Evolutionary conservation across 2,113 vertebrate species (phyloP).

Genomic region (Prochilodus magdalenae): DNA sequence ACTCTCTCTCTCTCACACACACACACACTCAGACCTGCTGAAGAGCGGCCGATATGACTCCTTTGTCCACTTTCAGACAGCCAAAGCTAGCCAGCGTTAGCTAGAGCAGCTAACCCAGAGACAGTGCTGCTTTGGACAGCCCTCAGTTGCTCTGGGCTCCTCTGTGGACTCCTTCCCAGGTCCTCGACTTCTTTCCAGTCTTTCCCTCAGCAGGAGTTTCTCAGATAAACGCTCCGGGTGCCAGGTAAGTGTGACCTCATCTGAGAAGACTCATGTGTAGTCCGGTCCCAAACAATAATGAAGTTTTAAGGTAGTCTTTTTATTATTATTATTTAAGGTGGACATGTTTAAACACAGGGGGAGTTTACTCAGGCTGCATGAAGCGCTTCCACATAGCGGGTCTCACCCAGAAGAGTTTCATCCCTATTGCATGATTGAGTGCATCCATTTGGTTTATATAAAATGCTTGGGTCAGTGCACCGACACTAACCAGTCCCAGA

Average conservation of each 20-base stretch:
- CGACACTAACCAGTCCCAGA: conserved; percentile 1
- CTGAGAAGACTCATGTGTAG: not conserved
- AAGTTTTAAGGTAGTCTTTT: no score
- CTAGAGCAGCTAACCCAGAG: conserved; percentile 5
- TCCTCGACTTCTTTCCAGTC: not conserved
- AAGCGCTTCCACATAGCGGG: not conserved
- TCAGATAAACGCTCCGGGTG: conserved; percentile 28
- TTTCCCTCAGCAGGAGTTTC: conserved; percentile 22
- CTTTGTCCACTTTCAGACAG: not conserved
- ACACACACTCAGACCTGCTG: conserved; percentile 8
- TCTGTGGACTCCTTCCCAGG: not conserved
- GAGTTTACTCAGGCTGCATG: not conserved
- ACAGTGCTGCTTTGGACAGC: conserved; percentile 5
- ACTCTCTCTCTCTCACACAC: conserved; percentile 52
- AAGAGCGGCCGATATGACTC: conserved; percentile 32
- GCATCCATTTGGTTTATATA: conserved; percentile 4
- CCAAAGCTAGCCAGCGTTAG: conserved; percentile 13
- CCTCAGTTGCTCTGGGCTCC: not conserved
- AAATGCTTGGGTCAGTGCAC: conserved; percentile 28
- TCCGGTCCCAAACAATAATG: no score
- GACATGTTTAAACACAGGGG: no score
- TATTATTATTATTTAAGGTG: no score
- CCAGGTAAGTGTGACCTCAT: conserved; percentile 42
- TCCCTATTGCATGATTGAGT: conserved; percentile 3
- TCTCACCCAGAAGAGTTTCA: not conserved